Evolutionary conservation across 1,140 invertebrate genomes (phyloP).

Genomic region (Brachionus rotundiformis): DNA sequence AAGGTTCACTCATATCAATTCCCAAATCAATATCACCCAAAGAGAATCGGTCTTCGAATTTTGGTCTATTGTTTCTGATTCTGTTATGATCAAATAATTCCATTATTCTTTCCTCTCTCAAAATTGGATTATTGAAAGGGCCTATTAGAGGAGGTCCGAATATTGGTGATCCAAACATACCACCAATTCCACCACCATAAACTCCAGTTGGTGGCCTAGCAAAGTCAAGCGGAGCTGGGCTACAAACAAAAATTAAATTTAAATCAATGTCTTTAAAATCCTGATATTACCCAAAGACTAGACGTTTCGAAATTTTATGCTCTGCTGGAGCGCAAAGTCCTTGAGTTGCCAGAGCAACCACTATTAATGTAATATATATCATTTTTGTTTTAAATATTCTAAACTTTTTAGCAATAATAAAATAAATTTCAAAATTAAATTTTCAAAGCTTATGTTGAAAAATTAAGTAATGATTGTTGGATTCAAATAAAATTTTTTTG

Average conservation of each 20-base stretch:
- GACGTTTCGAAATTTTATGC: conserved; percentile 39
- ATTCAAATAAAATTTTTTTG: background rate
- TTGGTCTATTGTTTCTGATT: conserved; percentile 13
- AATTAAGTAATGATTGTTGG: background rate
- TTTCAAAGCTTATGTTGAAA: conserved; percentile 16
- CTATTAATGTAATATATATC: background rate
- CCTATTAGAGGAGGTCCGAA: conserved; percentile 41
- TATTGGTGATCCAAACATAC: conserved; percentile 43
- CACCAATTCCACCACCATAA: conserved; percentile 37
- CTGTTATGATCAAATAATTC: conserved; percentile 42
- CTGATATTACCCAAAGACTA: background rate
- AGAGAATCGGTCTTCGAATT: background rate
- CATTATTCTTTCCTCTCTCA: conserved; percentile 45
- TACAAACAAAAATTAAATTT: background rate
- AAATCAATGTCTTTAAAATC: background rate
- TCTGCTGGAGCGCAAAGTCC: conserved; percentile 32
- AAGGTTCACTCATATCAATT: background rate
- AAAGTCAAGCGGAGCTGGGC: conserved; percentile 23
- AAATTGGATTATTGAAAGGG: conserved; percentile 48
- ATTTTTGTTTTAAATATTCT: background rate
- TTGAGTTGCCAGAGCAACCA: background rate
- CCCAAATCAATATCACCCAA: conserved; percentile 43
- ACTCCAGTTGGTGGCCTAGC: conserved; percentile 36
- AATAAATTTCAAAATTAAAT: background rate
- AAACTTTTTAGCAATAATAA: background rate